A percentile compares a stretch with the other conserved stretches of the same genome.
phyloP scores from a whole-genome alignment of 1,140 invertebrate species.

The Pseudomyrmex gracilis region DNA sequence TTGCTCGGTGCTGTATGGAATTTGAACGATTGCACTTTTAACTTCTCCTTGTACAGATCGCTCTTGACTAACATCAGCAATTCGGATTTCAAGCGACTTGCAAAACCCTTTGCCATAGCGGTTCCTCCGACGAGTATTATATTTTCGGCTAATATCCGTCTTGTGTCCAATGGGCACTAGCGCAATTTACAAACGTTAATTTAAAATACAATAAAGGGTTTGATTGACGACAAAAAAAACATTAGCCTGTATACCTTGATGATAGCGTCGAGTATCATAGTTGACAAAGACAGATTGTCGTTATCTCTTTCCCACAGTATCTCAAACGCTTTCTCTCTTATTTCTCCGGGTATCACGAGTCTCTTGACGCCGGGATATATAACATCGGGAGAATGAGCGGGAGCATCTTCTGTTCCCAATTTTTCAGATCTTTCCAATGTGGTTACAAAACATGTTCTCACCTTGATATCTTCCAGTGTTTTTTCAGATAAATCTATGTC shows the following conservation, averaged over 20 bases:
- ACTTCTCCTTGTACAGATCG: constrained; percentile 88
- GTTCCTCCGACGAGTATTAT: constrained; percentile 95
- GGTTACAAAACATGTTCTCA: constrained; percentile 94
- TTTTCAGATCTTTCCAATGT: constrained; percentile 89
- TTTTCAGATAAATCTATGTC: constrained; percentile 86
- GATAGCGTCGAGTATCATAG: constrained; percentile 93
- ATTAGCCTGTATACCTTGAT: constrained; percentile 86
- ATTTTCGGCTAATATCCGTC: constrained; percentile 91
- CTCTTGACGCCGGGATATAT: constrained; percentile 90
- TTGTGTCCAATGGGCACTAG: constrained; percentile 91
- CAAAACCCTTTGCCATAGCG: constrained; percentile 92
- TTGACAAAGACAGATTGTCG: constrained; percentile 92
- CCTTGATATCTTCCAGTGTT: constrained; percentile 90
- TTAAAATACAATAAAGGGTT: too few species aligned
- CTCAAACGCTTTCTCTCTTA: constrained; percentile 93
- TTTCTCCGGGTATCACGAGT: constrained; percentile 89
- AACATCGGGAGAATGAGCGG: constrained; percentile 87
- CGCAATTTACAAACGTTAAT: not conserved
- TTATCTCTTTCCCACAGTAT: constrained; percentile 94
- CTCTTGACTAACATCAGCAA: constrained; percentile 88
- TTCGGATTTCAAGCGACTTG: constrained; percentile 91
- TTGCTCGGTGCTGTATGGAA: constrained; percentile 92
- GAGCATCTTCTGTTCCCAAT: constrained; percentile 84
- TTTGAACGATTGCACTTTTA: constrained; percentile 90
- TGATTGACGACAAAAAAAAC: not conserved